phyloP scores from a whole-genome alignment of 1,140 invertebrate species.

The Gerris buenoi region DNA sequence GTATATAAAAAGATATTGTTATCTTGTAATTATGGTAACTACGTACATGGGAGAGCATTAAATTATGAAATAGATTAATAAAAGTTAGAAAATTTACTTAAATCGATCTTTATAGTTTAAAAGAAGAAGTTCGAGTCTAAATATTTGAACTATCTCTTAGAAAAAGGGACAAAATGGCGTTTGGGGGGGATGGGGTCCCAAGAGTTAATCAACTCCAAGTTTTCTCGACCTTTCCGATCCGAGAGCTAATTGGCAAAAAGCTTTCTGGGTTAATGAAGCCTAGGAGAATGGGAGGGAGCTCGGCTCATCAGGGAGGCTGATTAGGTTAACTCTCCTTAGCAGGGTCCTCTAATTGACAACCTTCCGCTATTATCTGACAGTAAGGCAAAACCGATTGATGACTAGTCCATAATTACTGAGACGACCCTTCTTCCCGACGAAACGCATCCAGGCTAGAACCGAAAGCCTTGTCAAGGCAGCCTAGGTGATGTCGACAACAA shows the following conservation, averaged over 20 bases:
- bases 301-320: neutral
- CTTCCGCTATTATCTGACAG: neutral
- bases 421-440: too few relatives aligned
- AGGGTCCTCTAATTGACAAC: neutral
- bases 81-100: too few relatives aligned
- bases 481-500: too few relatives aligned
- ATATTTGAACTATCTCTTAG: neutral
- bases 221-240: neutral
- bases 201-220: neutral
- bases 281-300: neutral
- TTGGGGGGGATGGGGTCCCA: neutral
- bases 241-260: neutral
- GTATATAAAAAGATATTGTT: too few relatives aligned
- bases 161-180: neutral
- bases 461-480: too few relatives aligned
- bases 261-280: neutral
- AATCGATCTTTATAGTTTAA: too few relatives aligned
- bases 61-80: too few relatives aligned
- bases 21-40: too few relatives aligned
- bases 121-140: too few relatives aligned
- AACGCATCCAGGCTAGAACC: too few relatives aligned
- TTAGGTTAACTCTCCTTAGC: neutral
- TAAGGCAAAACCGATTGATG: neutral
- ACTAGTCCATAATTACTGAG: neutral
- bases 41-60: too few relatives aligned